Percentiles rank a stretch among this genome's conserved stretches.
Conservation (phyloP, 2,888 invertebrate species). For the Chrysolina americana region DNA sequence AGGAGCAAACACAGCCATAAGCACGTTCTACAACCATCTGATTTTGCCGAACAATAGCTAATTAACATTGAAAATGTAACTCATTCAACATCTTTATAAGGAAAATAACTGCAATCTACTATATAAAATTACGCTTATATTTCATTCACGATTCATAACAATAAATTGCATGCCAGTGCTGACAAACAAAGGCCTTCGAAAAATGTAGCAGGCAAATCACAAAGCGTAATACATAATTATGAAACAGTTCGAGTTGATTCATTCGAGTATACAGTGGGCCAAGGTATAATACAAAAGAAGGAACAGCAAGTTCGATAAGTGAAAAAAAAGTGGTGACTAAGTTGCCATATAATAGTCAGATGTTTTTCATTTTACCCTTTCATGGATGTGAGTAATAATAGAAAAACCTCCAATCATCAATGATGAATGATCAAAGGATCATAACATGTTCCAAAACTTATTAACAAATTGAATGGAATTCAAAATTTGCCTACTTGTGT, state of each 20-base stretch:
- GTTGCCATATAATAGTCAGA: no score
- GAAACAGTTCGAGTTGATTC: background rate
- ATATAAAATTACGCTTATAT: constrained; percentile 31
- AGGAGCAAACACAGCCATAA: constrained; percentile 16
- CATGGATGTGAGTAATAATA: no score
- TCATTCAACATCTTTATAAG: constrained; percentile 35
- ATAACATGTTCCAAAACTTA: no score
- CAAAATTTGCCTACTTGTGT: no score
- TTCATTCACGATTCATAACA: constrained; percentile 38
- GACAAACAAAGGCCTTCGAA: constrained; percentile 29
- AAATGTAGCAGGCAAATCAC: constrained; percentile 22
- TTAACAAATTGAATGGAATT: no score
- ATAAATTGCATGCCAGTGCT: constrained; percentile 31
- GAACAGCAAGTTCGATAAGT: background rate
- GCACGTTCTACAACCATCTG: constrained; percentile 10
- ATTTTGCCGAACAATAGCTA: constrained; percentile 20
- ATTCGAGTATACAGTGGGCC: background rate
- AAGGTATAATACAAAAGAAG: background rate
- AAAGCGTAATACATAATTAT: constrained; percentile 4
- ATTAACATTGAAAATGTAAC: constrained; percentile 42
- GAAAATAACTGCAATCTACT: constrained; percentile 24
- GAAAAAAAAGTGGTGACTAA: background rate
- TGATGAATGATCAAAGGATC: no score
- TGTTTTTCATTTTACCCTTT: no score
- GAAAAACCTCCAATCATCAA: no score